Conservation (phyloP, 2,113 vertebrate genomes). For the Alaudala cheleensis region DNA sequence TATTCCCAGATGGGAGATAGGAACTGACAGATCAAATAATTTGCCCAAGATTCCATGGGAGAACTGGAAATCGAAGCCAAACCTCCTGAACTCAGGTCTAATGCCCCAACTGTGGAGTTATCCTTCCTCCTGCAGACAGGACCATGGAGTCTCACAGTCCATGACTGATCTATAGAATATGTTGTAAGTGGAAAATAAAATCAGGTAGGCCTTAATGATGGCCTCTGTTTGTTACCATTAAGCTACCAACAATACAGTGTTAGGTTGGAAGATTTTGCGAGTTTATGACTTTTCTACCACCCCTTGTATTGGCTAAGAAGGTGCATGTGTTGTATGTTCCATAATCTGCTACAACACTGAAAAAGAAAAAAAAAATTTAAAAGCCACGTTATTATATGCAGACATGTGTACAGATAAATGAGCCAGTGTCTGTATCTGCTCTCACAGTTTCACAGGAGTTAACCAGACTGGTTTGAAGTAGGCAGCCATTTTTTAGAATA, state of each 20-base stretch:
- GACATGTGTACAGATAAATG: not conserved
- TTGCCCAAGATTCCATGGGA: not conserved
- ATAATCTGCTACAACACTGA: not conserved
- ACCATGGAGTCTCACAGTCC: not conserved
- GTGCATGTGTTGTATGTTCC: not conserved
- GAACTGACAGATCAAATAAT: not conserved
- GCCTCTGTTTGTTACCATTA: not conserved
- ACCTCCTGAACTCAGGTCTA: not conserved
- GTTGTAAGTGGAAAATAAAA: slow-evolving; percentile 31
- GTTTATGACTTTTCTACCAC: not conserved
- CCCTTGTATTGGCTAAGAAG: not conserved
- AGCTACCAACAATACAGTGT: not conserved
- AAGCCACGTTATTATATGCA: not conserved
- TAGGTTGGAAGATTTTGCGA: not conserved
- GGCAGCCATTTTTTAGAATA: not conserved
- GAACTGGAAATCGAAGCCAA: not conserved
- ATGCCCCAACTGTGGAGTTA: not conserved
- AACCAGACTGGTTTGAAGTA: not conserved
- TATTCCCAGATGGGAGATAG: not conserved
- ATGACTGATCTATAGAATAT: not conserved
- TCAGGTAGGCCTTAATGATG: not conserved
- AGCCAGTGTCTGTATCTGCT: not conserved
- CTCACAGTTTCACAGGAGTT: not conserved
- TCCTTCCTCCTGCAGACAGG: not conserved
- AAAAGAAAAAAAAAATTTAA: not conserved